Base-by-base conservation (phyloP, 2,113 vertebrate genomes). In the Diphyllodes magnificus region DNA sequence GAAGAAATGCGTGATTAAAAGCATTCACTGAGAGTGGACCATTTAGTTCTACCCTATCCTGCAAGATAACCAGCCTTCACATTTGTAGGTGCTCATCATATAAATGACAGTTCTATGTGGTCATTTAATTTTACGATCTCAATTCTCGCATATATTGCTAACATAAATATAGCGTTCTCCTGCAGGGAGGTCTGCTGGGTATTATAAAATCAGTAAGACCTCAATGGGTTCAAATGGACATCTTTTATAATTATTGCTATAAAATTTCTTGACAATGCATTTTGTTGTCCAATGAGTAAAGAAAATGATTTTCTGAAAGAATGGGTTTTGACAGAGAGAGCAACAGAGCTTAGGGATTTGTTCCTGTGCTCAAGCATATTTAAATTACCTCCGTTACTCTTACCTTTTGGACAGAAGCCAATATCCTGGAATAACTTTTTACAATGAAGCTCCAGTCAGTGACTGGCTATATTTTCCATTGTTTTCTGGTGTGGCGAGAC, bases 71-170 rank as follows among this genome's bases (percentile, higher is more conserved):
- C 95, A 94, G 96, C 93, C 97, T 96, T 97, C 97, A 98, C 96
- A 97, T 98, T 97, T 97, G 97, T 98, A 97, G 97, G 97, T 88
- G 96, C 98, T 97, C 98, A 98, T 98, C 97, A 97, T 97, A 98
- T 97, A 98, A 98, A 98, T 98, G 98, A 98, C 98, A 98, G 98
- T 98, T 98, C 98, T 99, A 98, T 99, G 98, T 99, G 99, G 98
- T 98, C 98, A 97, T 98, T 97, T 98, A 98, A 98, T 99, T 99
- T 99, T 99, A 99, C 80, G 98, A 98, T 98, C 98, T 99, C 98
- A 99, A 99, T 99, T 99, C 99, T 98, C 91, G 97, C 98, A 98
- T 99, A 99, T 99, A 99, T 99, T 99, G 99, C 99, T 98, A 99
- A 98, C 99, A 99, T 99, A 99, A 99, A 99, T 99, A 99, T 98